Conservation (phyloP, 1,140 invertebrate genomes). For the Ooceraea biroi region DNA sequence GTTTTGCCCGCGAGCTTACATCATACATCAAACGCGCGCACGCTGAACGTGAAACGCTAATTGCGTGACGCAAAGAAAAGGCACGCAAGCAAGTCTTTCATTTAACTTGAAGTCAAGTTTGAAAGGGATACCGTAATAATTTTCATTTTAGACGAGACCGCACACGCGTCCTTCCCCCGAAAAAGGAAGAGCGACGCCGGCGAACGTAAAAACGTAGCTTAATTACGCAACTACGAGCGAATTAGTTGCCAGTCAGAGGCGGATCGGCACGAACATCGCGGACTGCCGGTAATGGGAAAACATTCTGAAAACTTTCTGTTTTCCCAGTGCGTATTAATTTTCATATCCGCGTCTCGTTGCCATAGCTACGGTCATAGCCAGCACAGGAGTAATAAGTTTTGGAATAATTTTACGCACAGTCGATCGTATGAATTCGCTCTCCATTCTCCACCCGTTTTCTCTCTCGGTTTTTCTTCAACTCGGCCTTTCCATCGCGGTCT, state of each 20-base stretch:
- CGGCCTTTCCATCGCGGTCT: constrained; percentile 39
- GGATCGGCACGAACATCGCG: constrained; percentile 52
- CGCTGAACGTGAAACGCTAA: no score
- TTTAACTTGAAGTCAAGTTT: background rate
- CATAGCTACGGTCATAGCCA: constrained; percentile 63
- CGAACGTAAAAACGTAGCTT: constrained; percentile 41
- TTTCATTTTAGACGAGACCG: background rate
- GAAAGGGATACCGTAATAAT: background rate
- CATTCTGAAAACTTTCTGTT: constrained; percentile 68
- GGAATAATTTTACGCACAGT: constrained; percentile 77
- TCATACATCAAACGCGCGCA: no score
- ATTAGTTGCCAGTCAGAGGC: constrained; percentile 53
- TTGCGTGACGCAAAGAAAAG: background rate
- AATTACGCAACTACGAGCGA: constrained; percentile 50
- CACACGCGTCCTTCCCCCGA: background rate
- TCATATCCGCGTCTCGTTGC: constrained; percentile 64
- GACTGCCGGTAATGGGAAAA: constrained; percentile 67
- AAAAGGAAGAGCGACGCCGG: constrained; percentile 10
- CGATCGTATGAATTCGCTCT: constrained; percentile 73
- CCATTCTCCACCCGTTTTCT: constrained; percentile 42
- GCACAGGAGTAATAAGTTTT: constrained; percentile 74
- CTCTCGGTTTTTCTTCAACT: constrained; percentile 56
- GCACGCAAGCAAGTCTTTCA: background rate
- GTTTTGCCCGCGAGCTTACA: no score
- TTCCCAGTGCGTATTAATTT: constrained; percentile 72